Conservation (phyloP, 2,888 invertebrate species). For the Rhodophaea formosa region DNA sequence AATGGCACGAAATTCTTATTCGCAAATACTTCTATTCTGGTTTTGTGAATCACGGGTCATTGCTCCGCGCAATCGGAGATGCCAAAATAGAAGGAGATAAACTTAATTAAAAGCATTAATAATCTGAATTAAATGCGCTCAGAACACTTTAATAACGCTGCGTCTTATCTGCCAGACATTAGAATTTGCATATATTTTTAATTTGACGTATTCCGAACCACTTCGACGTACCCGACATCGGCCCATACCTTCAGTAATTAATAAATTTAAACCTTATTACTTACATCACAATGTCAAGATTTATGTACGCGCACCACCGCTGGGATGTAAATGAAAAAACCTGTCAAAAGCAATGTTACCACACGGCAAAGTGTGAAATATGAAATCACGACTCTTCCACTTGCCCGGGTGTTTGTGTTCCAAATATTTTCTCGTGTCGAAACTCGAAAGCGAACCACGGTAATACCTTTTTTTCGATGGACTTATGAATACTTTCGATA, state of each 20-base stretch:
- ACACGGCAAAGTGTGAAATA: conserved; percentile 79
- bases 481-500: conserved; percentile 54
- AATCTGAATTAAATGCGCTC: conserved; percentile 63
- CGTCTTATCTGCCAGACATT: conserved; percentile 51
- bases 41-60: conserved; percentile 61
- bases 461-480: conserved; percentile 53
- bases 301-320: conserved; percentile 31
- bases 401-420: conserved; percentile 73
- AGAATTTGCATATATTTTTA: conserved; percentile 71
- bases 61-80: conserved; percentile 52
- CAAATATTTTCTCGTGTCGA: conserved; percentile 74
- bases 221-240: conserved; percentile 39
- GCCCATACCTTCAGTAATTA: conserved; percentile 22
- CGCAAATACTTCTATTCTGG: conserved; percentile 36
- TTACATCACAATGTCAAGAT: conserved; percentile 28
- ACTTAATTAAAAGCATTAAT: conserved; percentile 75
- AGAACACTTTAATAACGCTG: conserved; percentile 57
- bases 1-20: conserved; percentile 25
- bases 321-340: conserved; percentile 60
- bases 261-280: conserved; percentile 38
- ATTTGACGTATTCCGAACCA: conserved; percentile 56
- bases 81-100: conserved; percentile 71
- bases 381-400: conserved; percentile 78
- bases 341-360: conserved; percentile 65
- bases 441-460: conserved; percentile 56